A percentile compares a stretch with the other conserved stretches of the same genome.
Conservation (phyloP, 2,888 invertebrate species). For the Pristionchus fissidentatus region DNA sequence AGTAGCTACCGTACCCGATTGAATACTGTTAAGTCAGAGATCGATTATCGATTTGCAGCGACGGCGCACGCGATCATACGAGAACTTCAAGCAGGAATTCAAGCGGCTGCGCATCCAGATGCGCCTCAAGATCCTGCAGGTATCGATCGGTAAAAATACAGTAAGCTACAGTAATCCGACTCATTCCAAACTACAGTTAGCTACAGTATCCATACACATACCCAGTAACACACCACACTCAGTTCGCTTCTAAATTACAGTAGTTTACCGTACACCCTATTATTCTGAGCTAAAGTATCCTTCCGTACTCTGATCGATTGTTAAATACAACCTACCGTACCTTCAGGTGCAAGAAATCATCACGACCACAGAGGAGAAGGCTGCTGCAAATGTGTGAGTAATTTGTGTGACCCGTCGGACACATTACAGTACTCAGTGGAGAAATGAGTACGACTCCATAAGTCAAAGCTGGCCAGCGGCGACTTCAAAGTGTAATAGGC, state of each 20-base stretch:
- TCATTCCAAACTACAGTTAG: not conserved
- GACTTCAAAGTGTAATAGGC: no score
- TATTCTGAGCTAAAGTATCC: not conserved
- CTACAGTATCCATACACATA: not conserved
- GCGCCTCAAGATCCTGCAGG: constrained; percentile 19
- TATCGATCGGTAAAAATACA: not conserved
- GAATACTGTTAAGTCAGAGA: not conserved
- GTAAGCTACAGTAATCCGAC: not conserved
- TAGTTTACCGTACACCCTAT: not conserved
- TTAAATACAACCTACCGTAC: not conserved
- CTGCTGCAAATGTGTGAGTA: not conserved
- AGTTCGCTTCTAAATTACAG: no score
- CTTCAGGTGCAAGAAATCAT: not conserved
- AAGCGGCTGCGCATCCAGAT: constrained; percentile 12
- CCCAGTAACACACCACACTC: not conserved
- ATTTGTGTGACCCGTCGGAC: constrained; percentile 4
- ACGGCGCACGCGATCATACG: constrained; percentile 1
- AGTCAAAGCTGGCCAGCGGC: no score
- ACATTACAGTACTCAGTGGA: not conserved
- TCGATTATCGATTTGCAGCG: not conserved
- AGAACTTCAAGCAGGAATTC: constrained; percentile 20
- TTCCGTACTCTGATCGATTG: not conserved
- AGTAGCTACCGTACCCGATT: not conserved
- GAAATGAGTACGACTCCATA: no score
- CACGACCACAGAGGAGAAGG: constrained; percentile 4